Conservation (phyloP, 2,113 vertebrate species). For the Leptobrachium leishanense region DNA sequence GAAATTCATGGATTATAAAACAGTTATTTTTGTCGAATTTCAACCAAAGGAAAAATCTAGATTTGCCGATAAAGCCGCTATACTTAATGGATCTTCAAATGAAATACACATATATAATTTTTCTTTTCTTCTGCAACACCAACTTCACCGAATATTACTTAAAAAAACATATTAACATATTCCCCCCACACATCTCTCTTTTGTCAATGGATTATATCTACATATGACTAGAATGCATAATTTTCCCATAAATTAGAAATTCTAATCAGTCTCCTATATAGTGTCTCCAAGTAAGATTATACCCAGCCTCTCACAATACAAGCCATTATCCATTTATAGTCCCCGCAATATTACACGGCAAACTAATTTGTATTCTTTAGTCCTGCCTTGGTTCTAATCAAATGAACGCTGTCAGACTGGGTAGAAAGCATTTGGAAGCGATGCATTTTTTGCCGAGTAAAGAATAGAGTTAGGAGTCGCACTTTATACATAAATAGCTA, state of each 20-base stretch:
- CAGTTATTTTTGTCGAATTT: slow-evolving; percentile 21
- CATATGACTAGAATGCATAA: slow-evolving; percentile 45
- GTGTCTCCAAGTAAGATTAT: slow-evolving; percentile 44
- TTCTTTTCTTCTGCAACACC: not conserved
- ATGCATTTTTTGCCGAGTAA: no score
- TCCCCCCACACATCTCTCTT: slow-evolving; percentile 20
- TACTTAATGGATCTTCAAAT: slow-evolving; percentile 13
- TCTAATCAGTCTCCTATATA: slow-evolving; percentile 46
- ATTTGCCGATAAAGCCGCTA: slow-evolving; percentile 29
- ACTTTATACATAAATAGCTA: no score
- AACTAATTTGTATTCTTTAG: slow-evolving; percentile 37
- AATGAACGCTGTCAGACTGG: not conserved
- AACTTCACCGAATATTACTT: slow-evolving; percentile 21
- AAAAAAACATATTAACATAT: slow-evolving; percentile 40
- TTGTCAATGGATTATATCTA: slow-evolving; percentile 38
- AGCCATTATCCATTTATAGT: slow-evolving; percentile 42
- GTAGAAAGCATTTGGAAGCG: not conserved
- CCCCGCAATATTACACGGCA: slow-evolving; percentile 29
- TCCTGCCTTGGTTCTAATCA: not conserved
- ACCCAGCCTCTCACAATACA: slow-evolving; percentile 38
- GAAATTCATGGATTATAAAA: slow-evolving; percentile 16
- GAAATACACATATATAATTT: not conserved
- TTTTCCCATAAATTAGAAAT: slow-evolving; percentile 49
- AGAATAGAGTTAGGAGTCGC: no score
- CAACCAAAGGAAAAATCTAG: slow-evolving; percentile 30